phyloP scores from a whole-genome alignment of 2,888 invertebrate genomes.

The Dynastes maya region DNA sequence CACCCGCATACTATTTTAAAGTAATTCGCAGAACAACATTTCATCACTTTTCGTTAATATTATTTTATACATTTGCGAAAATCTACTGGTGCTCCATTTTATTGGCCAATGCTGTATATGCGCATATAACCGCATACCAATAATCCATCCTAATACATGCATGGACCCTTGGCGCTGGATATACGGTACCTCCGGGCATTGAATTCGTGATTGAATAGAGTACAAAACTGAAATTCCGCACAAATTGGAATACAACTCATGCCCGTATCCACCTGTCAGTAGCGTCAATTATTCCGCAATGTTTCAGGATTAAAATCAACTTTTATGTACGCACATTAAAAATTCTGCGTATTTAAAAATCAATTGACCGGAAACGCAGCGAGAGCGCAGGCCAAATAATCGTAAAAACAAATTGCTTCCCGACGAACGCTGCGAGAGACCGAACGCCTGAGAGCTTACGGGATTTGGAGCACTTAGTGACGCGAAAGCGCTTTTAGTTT shows the following conservation, averaged over 20 bases:
- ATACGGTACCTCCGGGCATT: conserved; percentile 15
- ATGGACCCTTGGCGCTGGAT: conserved; percentile 4
- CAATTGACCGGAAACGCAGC: conserved; percentile 27
- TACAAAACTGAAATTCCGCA: conserved; percentile 33
- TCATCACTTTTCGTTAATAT: too few relatives aligned
- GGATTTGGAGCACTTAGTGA: not conserved
- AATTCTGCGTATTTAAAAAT: conserved; percentile 39
- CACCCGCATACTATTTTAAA: too few relatives aligned
- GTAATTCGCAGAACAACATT: too few relatives aligned
- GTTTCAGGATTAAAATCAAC: conserved; percentile 41
- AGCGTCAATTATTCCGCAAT: conserved; percentile 42
- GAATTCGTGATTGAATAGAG: conserved; percentile 16
- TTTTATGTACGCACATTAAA: conserved; percentile 35
- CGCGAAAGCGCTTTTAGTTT: conserved; percentile 12
- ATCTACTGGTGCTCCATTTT: too few relatives aligned
- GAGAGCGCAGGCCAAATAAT: conserved; percentile 24
- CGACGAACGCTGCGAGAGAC: not conserved
- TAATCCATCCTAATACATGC: conserved; percentile 2
- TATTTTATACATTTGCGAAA: too few relatives aligned
- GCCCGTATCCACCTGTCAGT: conserved; percentile 29
- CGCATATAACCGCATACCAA: not conserved
- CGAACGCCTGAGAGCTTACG: not conserved
- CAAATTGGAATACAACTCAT: conserved; percentile 34
- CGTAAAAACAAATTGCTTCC: conserved; percentile 42
- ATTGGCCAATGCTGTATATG: too few relatives aligned